phyloP scores from a whole-genome alignment of 1,140 invertebrate species.

The Drosophila nigrodunni region DNA sequence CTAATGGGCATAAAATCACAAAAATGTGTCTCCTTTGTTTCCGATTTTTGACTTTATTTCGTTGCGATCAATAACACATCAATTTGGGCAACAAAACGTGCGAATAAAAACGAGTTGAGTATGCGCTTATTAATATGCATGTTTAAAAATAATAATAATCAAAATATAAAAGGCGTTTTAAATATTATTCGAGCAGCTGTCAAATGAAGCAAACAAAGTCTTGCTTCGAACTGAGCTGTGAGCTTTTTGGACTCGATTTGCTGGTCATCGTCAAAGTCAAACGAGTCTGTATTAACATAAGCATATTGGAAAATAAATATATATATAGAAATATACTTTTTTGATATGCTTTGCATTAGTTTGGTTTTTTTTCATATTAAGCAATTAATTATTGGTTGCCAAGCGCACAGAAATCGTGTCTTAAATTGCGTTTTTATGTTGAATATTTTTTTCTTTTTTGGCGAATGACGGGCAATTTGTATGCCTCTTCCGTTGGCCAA shows the following conservation, averaged over 20 bases:
- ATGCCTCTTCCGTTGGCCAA: slow-evolving; percentile 39
- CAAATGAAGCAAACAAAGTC: slow-evolving; percentile 3
- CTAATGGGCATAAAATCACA: neutral
- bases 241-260: slow-evolving; percentile 1
- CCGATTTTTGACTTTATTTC: neutral
- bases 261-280: slow-evolving; percentile 6
- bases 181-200: neutral
- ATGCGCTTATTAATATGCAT: slow-evolving; percentile 25
- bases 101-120: neutral
- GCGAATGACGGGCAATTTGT: slow-evolving; percentile 30
- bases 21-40: slow-evolving; percentile 8
- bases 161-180: neutral
- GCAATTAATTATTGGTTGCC: slow-evolving; percentile 1
- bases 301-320: neutral
- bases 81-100: slow-evolving; percentile 33
- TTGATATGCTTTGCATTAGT: neutral
- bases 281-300: slow-evolving; percentile 14
- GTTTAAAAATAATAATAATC: slow-evolving; percentile 9
- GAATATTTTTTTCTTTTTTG: neutral
- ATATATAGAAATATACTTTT: neutral
- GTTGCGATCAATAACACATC: slow-evolving; percentile 20
- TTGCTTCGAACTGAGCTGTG: slow-evolving; percentile 1
- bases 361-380: neutral
- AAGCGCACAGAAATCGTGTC: slow-evolving; percentile 1
- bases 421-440: slow-evolving; percentile 5